A percentile compares a stretch with the other conserved stretches of the same genome.
Conservation (phyloP, 2,888 invertebrate genomes). For the Dyspetes luteomarginatus region DNA sequence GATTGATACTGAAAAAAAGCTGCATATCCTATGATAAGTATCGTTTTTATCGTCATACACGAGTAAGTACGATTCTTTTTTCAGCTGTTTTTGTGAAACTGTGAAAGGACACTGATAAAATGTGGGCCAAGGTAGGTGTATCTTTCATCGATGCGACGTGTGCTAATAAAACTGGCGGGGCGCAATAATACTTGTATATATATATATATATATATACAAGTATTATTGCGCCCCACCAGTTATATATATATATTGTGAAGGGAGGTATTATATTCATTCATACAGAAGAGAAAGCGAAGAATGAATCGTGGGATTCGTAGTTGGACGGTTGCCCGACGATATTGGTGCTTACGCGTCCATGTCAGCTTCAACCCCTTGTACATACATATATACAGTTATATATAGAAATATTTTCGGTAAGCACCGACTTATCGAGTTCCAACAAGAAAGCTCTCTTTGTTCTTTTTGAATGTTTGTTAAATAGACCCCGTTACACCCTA, state of each 20-base stretch:
- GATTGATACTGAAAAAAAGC: no score
- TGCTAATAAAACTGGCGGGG: conserved; percentile 32
- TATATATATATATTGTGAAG: conserved; percentile 25
- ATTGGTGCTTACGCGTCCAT: conserved; percentile 43
- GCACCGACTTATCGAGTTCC: conserved; percentile 28
- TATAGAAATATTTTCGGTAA: not conserved
- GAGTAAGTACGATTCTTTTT: not conserved
- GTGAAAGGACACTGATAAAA: conserved; percentile 19
- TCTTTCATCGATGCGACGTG: conserved; percentile 35
- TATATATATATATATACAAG: conserved; percentile 4
- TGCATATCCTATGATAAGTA: no score
- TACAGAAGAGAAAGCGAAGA: conserved; percentile 60
- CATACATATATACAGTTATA: not conserved
- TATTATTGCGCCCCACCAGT: conserved; percentile 14
- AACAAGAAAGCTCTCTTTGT: conserved; percentile 1
- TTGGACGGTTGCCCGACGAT: conserved; percentile 60
- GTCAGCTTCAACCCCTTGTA: conserved; percentile 24
- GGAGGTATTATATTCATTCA: conserved; percentile 56
- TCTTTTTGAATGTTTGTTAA: conserved; percentile 7
- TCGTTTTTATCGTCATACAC: not conserved
- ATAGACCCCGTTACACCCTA: conserved; percentile 7
- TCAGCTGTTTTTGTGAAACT: conserved; percentile 11
- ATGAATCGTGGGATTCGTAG: conserved; percentile 58
- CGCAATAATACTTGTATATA: conserved; percentile 18
- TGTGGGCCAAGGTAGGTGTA: conserved; percentile 57